Conservation (phyloP, 2,113 vertebrate genomes). For the Hystrix brachyura region DNA sequence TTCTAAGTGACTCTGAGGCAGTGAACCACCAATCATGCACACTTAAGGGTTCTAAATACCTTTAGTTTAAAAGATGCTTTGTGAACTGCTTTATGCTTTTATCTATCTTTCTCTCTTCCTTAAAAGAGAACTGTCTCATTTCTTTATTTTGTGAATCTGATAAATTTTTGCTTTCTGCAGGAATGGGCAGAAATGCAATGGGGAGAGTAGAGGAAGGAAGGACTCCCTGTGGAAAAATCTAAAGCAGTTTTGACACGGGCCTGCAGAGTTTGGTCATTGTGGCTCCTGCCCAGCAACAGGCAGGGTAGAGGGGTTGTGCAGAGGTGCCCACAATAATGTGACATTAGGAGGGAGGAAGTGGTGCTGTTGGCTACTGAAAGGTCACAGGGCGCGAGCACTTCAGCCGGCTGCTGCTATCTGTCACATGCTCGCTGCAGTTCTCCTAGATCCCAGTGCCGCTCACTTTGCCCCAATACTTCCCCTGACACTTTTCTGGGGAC, state of each 20-base stretch:
- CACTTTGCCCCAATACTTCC: background rate
- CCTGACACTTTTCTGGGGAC: background rate
- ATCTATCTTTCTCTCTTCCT: background rate
- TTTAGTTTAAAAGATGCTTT: background rate
- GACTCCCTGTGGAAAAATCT: too few relatives aligned
- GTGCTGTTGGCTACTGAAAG: background rate
- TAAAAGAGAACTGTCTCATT: background rate
- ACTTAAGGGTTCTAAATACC: background rate
- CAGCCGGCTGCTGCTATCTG: background rate
- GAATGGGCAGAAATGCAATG: background rate
- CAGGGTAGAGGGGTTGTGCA: background rate
- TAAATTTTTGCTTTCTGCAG: background rate
- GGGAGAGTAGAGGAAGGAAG: background rate
- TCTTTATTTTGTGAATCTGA: background rate
- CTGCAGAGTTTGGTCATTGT: background rate
- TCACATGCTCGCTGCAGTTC: background rate
- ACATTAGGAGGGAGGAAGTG: background rate
- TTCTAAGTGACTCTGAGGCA: background rate
- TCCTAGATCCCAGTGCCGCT: background rate
- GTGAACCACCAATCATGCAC: background rate
- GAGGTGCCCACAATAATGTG: background rate
- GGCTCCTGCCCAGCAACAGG: background rate
- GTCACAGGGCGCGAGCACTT: background rate
- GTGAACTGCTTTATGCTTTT: background rate
- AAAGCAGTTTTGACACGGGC: background rate